These are phyloP conservation scores for Palythoa grandiflora DNA, from an alignment of 92 coral and sea anemone species.

Conservation along the genomic window DNA sequence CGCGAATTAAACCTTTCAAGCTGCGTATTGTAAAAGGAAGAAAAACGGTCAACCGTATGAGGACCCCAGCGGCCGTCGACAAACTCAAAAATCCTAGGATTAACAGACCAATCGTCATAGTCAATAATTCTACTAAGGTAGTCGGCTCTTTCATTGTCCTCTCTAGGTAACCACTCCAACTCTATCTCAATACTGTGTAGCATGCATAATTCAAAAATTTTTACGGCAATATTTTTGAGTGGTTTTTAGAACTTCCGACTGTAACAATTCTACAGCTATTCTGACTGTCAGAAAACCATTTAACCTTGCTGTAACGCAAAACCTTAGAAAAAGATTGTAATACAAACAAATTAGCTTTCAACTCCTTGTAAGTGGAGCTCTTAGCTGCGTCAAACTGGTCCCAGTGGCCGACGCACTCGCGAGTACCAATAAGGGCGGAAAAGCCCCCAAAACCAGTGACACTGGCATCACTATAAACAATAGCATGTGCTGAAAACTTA, in stretches of 20 bases:
- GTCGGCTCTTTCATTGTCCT: not conserved
- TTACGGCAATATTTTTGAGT: too few species aligned
- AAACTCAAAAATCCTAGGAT: too few species aligned
- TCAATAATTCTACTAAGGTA: too few species aligned
- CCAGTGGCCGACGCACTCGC: not conserved
- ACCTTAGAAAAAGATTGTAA: not conserved
- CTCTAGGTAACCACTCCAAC: not conserved
- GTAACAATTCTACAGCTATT: slow-evolving; percentile 51
- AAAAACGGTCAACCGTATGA: too few species aligned
- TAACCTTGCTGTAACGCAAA: slow-evolving; percentile 33
- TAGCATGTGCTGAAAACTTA: slow-evolving; percentile 29
- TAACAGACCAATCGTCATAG: too few species aligned
- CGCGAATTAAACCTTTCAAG: too few species aligned
- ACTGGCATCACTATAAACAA: slow-evolving; percentile 61
- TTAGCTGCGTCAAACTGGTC: not conserved
- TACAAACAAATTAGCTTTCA: slow-evolving; percentile 22
- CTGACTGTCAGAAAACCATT: slow-evolving; percentile 54
- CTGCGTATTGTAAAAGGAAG: too few species aligned
- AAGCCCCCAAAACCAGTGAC: slow-evolving; percentile 51
- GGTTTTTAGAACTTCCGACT: slow-evolving; percentile 21
- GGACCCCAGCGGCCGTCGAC: too few species aligned
- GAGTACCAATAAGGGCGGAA: slow-evolving; percentile 18
- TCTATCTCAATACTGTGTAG: not conserved
- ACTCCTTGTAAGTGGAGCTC: slow-evolving; percentile 1
- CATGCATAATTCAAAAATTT: not conserved